Conservation (phyloP, 2,888 invertebrate species). For the Toxonevra muliebris region DNA sequence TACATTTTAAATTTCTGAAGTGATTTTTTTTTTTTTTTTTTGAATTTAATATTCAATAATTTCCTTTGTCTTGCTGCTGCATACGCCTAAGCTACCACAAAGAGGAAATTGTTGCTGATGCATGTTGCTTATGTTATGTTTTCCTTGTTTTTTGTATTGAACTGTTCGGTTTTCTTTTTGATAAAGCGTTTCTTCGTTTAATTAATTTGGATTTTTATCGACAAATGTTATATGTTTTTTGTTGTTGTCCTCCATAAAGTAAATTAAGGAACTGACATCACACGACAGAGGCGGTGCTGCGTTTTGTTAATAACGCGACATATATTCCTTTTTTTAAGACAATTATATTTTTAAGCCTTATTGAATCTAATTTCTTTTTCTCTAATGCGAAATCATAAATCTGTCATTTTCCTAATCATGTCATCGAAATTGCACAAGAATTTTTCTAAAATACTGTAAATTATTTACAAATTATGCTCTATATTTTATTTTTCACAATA, state of each 20-base stretch:
- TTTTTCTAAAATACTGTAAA: too few relatives aligned
- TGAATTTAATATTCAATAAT: conserved; percentile 14
- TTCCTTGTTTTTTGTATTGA: conserved; percentile 28
- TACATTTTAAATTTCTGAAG: conserved; percentile 20
- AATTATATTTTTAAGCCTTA: background rate
- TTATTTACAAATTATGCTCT: background rate
- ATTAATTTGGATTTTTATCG: background rate
- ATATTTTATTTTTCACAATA: background rate
- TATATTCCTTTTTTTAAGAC: background rate
- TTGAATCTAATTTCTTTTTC: background rate
- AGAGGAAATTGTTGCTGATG: conserved; percentile 40
- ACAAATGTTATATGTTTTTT: background rate
- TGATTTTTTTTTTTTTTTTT: conserved; percentile 29
- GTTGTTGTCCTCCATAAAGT: too few relatives aligned
- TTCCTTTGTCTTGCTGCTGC: conserved; percentile 26
- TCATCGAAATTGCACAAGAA: too few relatives aligned
- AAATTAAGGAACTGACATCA: background rate
- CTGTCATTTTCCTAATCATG: too few relatives aligned
- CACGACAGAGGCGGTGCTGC: conserved; percentile 14
- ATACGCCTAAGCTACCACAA: background rate
- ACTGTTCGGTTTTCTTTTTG: background rate
- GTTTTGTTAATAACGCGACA: conserved; percentile 19
- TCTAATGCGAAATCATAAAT: background rate
- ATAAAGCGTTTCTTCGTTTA: background rate
- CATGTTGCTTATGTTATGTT: conserved; percentile 51